A percentile compares a stretch with the other conserved stretches of the same genome.
phyloP scores from a whole-genome alignment of 2,888 invertebrate species.

The Harmothoe impar region DNA sequence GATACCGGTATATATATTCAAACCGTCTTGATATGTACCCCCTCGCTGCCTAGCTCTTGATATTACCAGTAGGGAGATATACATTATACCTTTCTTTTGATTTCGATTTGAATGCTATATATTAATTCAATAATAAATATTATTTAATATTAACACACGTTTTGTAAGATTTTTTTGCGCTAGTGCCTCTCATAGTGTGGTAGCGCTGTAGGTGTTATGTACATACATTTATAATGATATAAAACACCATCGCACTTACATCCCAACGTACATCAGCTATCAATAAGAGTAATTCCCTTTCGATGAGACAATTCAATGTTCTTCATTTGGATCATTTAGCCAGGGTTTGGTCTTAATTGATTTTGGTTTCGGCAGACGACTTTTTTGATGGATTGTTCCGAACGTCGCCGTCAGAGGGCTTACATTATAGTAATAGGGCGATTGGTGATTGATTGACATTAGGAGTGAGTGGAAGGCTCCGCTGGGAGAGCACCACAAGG shows the following conservation, averaged over 20 bases:
- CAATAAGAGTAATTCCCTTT: slow-evolving; percentile 12
- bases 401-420: background rate
- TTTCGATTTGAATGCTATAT: too few species aligned
- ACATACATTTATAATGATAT: too few species aligned
- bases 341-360: slow-evolving; percentile 16
- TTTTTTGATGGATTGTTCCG: background rate
- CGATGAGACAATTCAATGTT: background rate
- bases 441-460: slow-evolving; percentile 31
- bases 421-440: background rate
- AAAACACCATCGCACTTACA: background rate
- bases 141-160: too few species aligned
- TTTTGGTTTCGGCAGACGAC: background rate
- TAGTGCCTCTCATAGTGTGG: too few species aligned
- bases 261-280: background rate
- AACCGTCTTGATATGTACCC: too few species aligned
- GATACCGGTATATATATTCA: too few species aligned
- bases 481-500: background rate
- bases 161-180: too few species aligned
- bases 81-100: too few species aligned
- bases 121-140: too few species aligned
- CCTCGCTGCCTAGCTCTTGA: too few species aligned
- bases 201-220: too few species aligned
- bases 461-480: background rate
- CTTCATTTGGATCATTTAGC: slow-evolving; percentile 19
- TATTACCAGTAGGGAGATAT: too few species aligned